Conservation (phyloP, 2,888 invertebrate genomes). For the Lepas anatifera region DNA sequence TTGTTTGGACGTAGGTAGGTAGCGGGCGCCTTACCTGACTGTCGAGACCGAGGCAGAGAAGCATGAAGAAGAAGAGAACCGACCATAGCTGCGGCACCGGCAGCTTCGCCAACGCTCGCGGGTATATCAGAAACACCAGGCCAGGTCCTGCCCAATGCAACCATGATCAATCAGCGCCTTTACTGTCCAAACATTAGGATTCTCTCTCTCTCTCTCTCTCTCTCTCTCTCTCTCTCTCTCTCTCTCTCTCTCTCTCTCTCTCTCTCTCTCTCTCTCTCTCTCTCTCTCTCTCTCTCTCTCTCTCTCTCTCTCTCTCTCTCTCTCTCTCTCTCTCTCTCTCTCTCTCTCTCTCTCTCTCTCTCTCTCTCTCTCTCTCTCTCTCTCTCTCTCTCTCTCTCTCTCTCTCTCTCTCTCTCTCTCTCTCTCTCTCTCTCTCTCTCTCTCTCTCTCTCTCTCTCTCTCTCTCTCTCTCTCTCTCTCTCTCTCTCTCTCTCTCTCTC, state of each 20-base stretch:
- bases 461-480: no score
- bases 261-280: no score
- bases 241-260: no score
- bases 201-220: no score
- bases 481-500: no score
- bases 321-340: neutral
- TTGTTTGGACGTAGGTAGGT: no score
- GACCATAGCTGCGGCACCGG: conserved; percentile 83
- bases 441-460: conserved; percentile 14
- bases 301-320: neutral
- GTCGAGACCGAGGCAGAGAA: conserved; percentile 73
- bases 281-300: neutral
- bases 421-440: conserved; percentile 15
- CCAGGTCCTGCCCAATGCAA: conserved; percentile 54
- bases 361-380: neutral
- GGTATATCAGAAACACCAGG: conserved; percentile 79
- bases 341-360: neutral
- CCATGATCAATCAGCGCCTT: no score
- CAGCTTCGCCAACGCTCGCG: conserved; percentile 85
- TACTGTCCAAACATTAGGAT: no score
- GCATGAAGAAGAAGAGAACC: conserved; percentile 78
- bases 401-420: conserved; percentile 14
- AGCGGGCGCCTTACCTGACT: conserved; percentile 30
- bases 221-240: no score
- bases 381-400: conserved; percentile 13